A percentile compares a stretch with the other conserved stretches of the same genome.
These are phyloP conservation scores for Nysson spinosus DNA, from an alignment of 2,888 invertebrate genomes.

Conservation along the genomic window DNA sequence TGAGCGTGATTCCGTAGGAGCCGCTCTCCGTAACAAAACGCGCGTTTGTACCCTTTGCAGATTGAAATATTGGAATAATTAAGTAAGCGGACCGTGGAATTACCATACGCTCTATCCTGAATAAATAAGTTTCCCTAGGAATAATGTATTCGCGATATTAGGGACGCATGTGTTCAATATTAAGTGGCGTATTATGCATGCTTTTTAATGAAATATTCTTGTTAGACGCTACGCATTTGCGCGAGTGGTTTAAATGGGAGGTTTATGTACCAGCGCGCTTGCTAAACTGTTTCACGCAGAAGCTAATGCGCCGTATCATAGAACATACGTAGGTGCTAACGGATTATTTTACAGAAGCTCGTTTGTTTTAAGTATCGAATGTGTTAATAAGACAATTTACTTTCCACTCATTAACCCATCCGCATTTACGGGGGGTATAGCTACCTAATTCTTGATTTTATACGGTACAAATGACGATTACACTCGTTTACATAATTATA, in stretches of 20 bases:
- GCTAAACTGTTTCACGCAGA: constrained; percentile 29
- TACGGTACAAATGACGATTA: too few relatives aligned
- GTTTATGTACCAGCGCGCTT: constrained; percentile 14
- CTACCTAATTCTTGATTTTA: too few relatives aligned
- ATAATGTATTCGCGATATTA: too few relatives aligned
- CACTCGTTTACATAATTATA: too few relatives aligned
- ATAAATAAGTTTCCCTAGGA: constrained; percentile 30
- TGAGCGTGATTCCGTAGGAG: constrained; percentile 49
- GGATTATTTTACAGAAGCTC: constrained; percentile 9
- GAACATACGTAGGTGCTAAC: constrained; percentile 30
- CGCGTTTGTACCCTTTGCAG: constrained; percentile 16
- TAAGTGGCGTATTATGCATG: constrained; percentile 16
- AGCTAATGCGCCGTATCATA: constrained; percentile 38
- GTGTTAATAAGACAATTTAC: constrained; percentile 26
- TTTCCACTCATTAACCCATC: constrained; percentile 16
- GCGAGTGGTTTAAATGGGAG: constrained; percentile 9
- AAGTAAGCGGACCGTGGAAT: constrained; percentile 19
- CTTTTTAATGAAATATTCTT: neutral
- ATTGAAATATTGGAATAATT: constrained; percentile 48
- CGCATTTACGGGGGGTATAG: too few relatives aligned
- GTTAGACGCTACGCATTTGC: neutral
- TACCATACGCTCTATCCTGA: too few relatives aligned
- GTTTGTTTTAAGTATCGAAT: constrained; percentile 9
- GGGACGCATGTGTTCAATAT: too few relatives aligned
- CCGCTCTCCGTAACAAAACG: constrained; percentile 19